Evolutionary conservation across 2,888 invertebrate genomes (phyloP).

Genomic region (Marronus borbonicus): DNA sequence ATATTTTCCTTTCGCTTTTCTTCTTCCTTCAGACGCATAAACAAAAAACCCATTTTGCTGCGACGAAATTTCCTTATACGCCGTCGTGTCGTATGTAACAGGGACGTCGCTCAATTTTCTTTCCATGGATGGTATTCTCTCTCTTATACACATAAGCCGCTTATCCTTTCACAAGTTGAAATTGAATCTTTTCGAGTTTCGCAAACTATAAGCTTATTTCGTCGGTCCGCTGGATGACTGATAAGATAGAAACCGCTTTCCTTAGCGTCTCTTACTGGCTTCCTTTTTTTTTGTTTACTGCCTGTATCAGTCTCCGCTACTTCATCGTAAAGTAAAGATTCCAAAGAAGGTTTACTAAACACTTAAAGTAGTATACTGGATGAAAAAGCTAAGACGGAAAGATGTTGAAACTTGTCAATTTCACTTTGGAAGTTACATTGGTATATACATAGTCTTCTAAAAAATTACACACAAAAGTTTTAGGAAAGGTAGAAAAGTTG

Average conservation of each 20-base stretch:
- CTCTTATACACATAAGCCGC: not conserved
- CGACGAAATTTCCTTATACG: too few relatives aligned
- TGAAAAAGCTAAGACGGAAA: not conserved
- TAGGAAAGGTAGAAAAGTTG: too few relatives aligned
- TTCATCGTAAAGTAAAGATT: not conserved
- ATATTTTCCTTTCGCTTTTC: too few relatives aligned
- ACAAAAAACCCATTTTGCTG: too few relatives aligned
- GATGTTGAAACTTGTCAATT: not conserved
- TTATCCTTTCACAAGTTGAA: conserved; percentile 14
- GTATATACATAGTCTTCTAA: too few relatives aligned
- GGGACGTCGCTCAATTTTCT: too few relatives aligned
- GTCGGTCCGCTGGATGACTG: not conserved
- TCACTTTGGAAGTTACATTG: too few relatives aligned
- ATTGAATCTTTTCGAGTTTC: conserved; percentile 20
- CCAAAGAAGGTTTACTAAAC: not conserved
- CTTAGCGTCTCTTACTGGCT: not conserved
- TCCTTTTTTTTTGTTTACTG: not conserved
- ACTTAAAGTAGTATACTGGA: not conserved
- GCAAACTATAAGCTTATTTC: conserved; percentile 24
- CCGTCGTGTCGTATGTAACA: too few relatives aligned
- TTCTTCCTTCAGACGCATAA: too few relatives aligned
- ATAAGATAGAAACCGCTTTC: not conserved
- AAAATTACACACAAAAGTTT: too few relatives aligned
- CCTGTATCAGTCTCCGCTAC: not conserved
- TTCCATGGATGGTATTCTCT: too few relatives aligned